phyloP scores from a whole-genome alignment of 2,113 vertebrate genomes.

The Sporophila hypoxantha region DNA sequence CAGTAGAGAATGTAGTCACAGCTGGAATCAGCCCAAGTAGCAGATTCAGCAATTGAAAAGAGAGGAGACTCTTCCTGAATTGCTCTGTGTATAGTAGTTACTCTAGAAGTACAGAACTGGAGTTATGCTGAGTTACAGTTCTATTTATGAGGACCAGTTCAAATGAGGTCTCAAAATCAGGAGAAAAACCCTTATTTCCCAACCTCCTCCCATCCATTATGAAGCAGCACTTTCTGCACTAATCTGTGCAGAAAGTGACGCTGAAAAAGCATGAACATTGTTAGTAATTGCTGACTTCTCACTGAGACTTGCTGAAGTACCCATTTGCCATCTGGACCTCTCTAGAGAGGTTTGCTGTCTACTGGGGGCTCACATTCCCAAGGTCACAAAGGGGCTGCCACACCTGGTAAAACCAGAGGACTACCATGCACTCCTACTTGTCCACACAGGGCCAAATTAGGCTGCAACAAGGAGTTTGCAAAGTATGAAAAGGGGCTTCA shows the following conservation, averaged over 20 bases:
- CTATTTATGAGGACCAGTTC: background rate
- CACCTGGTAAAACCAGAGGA: no score
- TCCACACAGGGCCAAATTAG: background rate
- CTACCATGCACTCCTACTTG: background rate
- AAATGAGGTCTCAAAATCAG: background rate
- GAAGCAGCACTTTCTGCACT: background rate
- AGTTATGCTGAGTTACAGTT: background rate
- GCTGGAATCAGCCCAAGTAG: background rate
- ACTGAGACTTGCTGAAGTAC: background rate
- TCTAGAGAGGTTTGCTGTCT: background rate
- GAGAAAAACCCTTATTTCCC: background rate
- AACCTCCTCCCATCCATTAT: background rate
- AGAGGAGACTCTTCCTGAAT: background rate
- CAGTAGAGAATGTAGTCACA: background rate
- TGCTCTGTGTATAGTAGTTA: background rate
- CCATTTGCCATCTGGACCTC: background rate
- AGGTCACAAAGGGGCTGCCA: background rate
- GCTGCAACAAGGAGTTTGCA: background rate
- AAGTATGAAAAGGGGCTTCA: background rate
- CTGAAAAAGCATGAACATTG: background rate
- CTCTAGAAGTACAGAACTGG: background rate
- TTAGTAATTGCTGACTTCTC: background rate
- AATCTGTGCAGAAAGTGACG: background rate
- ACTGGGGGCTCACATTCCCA: background rate
- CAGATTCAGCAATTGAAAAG: background rate